Evolutionary conservation across 2,113 vertebrate genomes (phyloP).

Genomic region (Girardinichthys multiradiatus): DNA sequence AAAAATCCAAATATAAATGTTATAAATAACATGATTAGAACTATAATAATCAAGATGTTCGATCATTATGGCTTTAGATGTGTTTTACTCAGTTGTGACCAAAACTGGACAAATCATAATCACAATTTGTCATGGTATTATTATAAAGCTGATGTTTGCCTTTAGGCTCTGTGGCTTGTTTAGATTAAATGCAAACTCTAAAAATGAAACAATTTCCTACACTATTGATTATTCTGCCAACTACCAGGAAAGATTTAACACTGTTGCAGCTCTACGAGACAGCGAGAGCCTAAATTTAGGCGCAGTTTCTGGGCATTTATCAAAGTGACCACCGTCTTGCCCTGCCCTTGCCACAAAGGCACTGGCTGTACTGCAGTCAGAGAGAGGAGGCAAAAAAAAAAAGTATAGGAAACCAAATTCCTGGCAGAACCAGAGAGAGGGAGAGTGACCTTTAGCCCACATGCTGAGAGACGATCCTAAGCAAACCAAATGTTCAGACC

Average conservation of each 20-base stretch:
- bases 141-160: no score
- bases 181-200: no score
- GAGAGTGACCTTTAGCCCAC: slow-evolving; percentile 72
- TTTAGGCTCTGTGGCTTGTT: no score
- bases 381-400: slow-evolving; percentile 15
- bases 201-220: not conserved
- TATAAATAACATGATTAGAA: no score
- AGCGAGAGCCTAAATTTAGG: slow-evolving; percentile 3
- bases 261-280: not conserved
- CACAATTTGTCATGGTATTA: no score
- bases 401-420: slow-evolving; percentile 50
- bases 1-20: no score
- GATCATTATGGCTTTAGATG: no score
- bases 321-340: slow-evolving; percentile 43
- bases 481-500: slow-evolving; percentile 47
- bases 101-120: no score
- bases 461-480: slow-evolving; percentile 61
- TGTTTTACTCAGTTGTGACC: no score
- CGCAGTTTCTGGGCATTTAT: slow-evolving; percentile 28
- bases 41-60: no score
- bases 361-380: slow-evolving; percentile 18
- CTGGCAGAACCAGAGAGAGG: slow-evolving; percentile 39
- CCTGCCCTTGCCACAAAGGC: slow-evolving; percentile 55
- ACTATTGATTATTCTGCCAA: not conserved
- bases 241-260: not conserved